These are phyloP conservation scores for Engystomops pustulosus DNA, from an alignment of 2,113 vertebrate genomes.

Conservation along the genomic window DNA sequence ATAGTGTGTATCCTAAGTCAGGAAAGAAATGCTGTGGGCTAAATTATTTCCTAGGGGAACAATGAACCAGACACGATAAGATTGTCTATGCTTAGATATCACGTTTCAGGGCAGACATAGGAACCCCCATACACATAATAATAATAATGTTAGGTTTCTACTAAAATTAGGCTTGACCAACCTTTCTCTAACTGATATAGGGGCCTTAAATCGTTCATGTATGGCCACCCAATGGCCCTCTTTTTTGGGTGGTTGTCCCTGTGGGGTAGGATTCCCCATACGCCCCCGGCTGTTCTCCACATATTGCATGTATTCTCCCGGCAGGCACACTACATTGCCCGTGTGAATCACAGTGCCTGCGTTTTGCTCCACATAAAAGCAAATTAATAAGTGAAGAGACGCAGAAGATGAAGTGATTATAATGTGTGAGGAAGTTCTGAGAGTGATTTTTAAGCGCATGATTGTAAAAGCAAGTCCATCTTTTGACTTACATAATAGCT, in stretches of 20 bases:
- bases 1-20: too few species aligned
- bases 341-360: slow-evolving; percentile 30
- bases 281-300: not conserved
- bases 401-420: slow-evolving; percentile 58
- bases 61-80: too few species aligned
- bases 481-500: slow-evolving; percentile 60
- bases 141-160: too few species aligned
- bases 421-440: slow-evolving; percentile 58
- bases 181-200: too few species aligned
- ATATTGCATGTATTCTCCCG: slow-evolving; percentile 35
- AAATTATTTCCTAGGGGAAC: too few species aligned
- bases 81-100: too few species aligned
- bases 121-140: too few species aligned
- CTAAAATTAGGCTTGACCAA: too few species aligned
- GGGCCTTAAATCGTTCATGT: too few species aligned
- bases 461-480: slow-evolving; percentile 59
- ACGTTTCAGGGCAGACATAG: too few species aligned
- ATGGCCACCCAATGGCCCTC: too few species aligned
- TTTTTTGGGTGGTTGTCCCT: slow-evolving; percentile 34
- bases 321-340: slow-evolving; percentile 32
- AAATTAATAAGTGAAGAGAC: slow-evolving; percentile 57
- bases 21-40: too few species aligned
- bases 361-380: slow-evolving; percentile 55
- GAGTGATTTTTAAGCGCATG: slow-evolving; percentile 57
- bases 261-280: slow-evolving; percentile 3